Percentiles rank a stretch among this genome's conserved stretches.
Conservation (phyloP, 2,113 vertebrate species). For the Pogona vitticeps region DNA sequence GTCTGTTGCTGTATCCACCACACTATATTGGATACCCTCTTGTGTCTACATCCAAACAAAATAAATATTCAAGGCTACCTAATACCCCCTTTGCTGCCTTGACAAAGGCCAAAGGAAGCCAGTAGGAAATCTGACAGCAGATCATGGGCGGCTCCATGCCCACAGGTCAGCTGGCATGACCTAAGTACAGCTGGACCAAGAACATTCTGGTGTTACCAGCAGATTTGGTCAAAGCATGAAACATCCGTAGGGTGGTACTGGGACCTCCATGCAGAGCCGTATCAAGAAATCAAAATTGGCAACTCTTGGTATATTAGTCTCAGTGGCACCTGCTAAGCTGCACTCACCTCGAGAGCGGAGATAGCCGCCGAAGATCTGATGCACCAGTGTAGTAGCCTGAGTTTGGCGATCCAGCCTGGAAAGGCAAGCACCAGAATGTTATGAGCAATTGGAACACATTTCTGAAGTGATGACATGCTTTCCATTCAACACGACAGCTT, state of each 20-base stretch:
- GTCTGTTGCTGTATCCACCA: too few relatives aligned
- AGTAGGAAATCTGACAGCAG: not conserved
- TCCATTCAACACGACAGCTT: not conserved
- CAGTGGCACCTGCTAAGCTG: rapidly evolving
- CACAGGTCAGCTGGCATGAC: not conserved
- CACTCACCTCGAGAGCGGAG: conserved; percentile 91
- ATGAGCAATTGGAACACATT: not conserved
- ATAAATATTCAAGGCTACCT: not conserved
- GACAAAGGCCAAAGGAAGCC: not conserved
- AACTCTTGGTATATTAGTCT: not conserved
- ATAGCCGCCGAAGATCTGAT: conserved; percentile 97
- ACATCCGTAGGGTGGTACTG: not conserved
- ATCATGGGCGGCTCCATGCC: not conserved
- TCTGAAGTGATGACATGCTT: not conserved
- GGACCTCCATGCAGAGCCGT: not conserved
- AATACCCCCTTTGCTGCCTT: not conserved
- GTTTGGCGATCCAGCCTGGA: conserved; percentile 91
- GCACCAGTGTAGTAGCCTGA: conserved; percentile 91
- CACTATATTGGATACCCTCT: too few relatives aligned
- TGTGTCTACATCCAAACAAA: not conserved
- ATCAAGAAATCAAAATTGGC: not conserved
- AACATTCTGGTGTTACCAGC: not conserved
- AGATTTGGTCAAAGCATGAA: not conserved
- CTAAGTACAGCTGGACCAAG: not conserved
- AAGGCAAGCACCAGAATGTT: not conserved